Percentiles rank a stretch among this genome's conserved stretches.
phyloP scores from a whole-genome alignment of 2,113 vertebrate species.

The Zosterops pallidus region DNA sequence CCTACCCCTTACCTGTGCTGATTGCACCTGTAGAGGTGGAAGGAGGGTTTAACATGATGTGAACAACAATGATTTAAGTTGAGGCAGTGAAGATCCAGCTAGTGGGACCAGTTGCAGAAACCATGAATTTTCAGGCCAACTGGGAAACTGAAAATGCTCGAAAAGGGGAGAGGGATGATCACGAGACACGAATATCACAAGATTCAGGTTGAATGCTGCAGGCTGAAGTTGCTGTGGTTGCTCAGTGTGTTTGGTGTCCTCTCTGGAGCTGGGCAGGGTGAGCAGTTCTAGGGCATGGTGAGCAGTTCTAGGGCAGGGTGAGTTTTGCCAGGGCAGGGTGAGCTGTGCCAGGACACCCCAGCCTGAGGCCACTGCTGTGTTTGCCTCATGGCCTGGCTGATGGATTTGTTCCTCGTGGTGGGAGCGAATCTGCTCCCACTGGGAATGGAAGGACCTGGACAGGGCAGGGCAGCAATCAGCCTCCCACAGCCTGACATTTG shows the following conservation, averaged over 20 bases:
- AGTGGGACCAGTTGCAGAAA: not conserved
- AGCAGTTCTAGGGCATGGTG: no score
- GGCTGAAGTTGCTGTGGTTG: not conserved
- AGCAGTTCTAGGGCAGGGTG: no score
- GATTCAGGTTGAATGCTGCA: not conserved
- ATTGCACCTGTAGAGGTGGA: not conserved
- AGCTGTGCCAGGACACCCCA: not conserved
- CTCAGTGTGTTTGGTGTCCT: not conserved
- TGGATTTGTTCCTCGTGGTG: not conserved
- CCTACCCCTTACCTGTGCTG: not conserved
- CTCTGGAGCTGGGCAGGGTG: not conserved
- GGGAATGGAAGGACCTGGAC: not conserved
- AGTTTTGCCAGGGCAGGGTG: not conserved
- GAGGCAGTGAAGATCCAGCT: not conserved
- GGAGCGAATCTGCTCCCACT: rapidly evolving
- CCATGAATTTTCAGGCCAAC: not conserved
- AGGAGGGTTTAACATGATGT: rapidly evolving
- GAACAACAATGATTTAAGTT: rapidly evolving
- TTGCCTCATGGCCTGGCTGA: not conserved
- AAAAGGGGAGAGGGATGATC: not conserved
- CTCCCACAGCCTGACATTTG: not conserved
- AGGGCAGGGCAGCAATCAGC: constrained; percentile 41
- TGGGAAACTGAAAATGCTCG: not conserved
- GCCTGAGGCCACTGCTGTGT: rapidly evolving
- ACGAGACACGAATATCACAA: not conserved